These are phyloP conservation scores for Caenorhabditis sp. DNA, from an alignment of 2,888 invertebrate species.

Conservation along the genomic window DNA sequence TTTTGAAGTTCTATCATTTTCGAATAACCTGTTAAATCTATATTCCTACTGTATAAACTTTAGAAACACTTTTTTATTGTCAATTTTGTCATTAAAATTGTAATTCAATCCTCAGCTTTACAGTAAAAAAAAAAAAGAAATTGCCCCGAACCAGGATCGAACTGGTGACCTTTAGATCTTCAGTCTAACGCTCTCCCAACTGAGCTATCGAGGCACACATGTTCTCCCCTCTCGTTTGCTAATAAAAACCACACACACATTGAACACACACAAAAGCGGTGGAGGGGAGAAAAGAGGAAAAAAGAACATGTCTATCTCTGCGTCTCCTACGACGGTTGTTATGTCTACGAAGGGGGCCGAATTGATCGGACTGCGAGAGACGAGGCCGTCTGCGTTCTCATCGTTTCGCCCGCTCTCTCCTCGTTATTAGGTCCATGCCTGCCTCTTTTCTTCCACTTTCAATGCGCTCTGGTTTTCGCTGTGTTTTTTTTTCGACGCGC, in stretches of 20 bases:
- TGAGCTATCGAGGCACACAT: conserved; percentile 50
- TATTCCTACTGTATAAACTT: too few relatives aligned
- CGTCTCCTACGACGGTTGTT: neutral
- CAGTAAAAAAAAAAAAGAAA: conserved; percentile 18
- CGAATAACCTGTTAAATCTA: too few relatives aligned
- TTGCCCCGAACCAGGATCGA: conserved; percentile 61
- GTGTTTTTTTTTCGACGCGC: neutral
- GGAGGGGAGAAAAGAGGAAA: neutral
- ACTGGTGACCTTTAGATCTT: conserved; percentile 66
- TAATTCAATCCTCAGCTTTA: too few relatives aligned
- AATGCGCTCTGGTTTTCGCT: neutral
- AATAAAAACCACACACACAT: neutral
- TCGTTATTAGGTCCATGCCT: neutral
- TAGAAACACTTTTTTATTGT: too few relatives aligned
- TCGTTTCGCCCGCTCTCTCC: neutral
- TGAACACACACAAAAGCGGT: neutral
- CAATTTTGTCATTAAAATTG: too few relatives aligned
- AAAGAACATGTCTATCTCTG: neutral
- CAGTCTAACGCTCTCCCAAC: conserved; percentile 68
- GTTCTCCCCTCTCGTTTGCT: neutral
- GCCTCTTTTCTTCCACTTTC: neutral
- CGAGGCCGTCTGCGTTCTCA: conserved; percentile 7
- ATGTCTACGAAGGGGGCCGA: conserved; percentile 14
- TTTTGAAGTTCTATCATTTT: too few relatives aligned
- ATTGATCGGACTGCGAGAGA: conserved; percentile 25